Evolutionary conservation across 2,888 invertebrate genomes (phyloP), one percentile per base, ranked within the genome.

Genomic region (Polylopha cassiicola): DNA sequence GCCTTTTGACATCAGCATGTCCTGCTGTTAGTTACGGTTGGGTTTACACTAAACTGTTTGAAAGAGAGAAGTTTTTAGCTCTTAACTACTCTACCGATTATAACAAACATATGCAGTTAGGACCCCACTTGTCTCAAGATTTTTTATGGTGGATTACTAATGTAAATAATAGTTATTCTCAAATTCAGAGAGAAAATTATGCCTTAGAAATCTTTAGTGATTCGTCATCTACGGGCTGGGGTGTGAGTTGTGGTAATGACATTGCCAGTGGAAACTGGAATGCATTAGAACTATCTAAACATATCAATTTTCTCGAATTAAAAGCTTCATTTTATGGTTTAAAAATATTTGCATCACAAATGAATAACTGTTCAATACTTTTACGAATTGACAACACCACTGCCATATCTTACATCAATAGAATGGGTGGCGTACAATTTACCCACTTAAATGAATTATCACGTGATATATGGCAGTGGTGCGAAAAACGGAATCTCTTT

Each of bases 11-110:
- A 7, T 39, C 51, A 3, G 48, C 50, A 2, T 53, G 51, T 10
- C 53, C 53, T 6, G 50, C 50, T 1, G 38, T 46, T 5, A 23
- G n/a, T 1, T 50, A 48, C 16, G 39, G 39, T 3, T 50, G 48
- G 43, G 1, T 44, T 7, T 46, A 47, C n/a, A 46, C 47, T 1
- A 50, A 50, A 16, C 4, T 10, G 1, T 32, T 50, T 23, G 47
- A 47, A 29, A 13, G 43, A 4, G 21, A 38, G 17, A 49, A 45
- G 37, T 44, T 31, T 28, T 4, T 42, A n/a, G 9, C 29, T 1
- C 11, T 47, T 5, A 14, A 42, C 20, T 29, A 33, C 18, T 15
- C 16, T 3, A 6, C 29, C 2, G 29, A 39, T 14, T 46, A 38
- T 13, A 21, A 42, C 4, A 21, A 20, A 22, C 7, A n/a, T 6